phyloP scores from a whole-genome alignment of 2,888 invertebrate species.

The Dryobota labecula region DNA sequence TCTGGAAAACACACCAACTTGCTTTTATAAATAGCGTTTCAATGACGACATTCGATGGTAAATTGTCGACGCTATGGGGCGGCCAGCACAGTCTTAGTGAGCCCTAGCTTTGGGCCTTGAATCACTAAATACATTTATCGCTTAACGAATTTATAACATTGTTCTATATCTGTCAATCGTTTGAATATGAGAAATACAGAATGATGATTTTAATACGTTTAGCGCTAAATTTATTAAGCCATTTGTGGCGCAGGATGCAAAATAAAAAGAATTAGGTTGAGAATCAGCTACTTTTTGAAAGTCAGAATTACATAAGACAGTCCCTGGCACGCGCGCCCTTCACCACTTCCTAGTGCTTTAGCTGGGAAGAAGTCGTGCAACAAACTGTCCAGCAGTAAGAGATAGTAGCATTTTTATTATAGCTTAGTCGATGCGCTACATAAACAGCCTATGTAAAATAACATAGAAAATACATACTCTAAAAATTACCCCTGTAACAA shows the following conservation, averaged over 20 bases:
- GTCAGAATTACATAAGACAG: neutral
- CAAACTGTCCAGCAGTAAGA: neutral
- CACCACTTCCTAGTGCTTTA: neutral
- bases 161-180: no score
- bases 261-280: neutral
- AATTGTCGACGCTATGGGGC: no score
- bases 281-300: no score
- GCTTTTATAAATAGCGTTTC: no score
- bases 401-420: neutral
- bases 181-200: neutral
- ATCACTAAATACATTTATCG: no score
- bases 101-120: no score
- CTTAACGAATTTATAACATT: no score
- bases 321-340: neutral
- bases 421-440: neutral
- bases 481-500: conserved; percentile 4
- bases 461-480: neutral
- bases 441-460: neutral
- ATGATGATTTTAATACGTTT: neutral
- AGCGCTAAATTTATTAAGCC: neutral
- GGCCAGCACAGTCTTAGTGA: no score
- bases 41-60: no score
- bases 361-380: neutral
- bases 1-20: no score
- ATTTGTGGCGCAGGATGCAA: neutral